A percentile compares a stretch with the other conserved stretches of the same genome.
These are phyloP conservation scores for Magallana ariakensis DNA, from an alignment of 1,140 invertebrate species.

Conservation along the genomic window DNA sequence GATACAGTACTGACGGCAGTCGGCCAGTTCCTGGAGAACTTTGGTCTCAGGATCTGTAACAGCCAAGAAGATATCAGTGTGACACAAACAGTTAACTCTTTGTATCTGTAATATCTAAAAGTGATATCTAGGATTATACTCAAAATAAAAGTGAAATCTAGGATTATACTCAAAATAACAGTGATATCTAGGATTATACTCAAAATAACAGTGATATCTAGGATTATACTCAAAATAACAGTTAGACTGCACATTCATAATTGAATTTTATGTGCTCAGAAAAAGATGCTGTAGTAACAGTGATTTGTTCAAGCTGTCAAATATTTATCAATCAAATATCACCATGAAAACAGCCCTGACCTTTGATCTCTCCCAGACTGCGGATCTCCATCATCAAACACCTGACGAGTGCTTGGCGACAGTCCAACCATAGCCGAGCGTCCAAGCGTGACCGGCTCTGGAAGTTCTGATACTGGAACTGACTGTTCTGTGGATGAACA, in stretches of 20 bases:
- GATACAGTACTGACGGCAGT: conserved; percentile 75
- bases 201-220: too few species aligned
- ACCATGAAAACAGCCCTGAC: conserved; percentile 37
- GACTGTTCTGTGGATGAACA: conserved; percentile 69
- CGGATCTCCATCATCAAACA: conserved; percentile 73
- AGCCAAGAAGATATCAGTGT: neutral
- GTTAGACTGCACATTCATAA: too few species aligned
- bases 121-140: too few species aligned
- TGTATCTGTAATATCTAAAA: too few species aligned
- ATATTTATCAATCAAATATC: too few species aligned
- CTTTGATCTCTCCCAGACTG: conserved; percentile 78
- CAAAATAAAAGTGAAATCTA: too few species aligned
- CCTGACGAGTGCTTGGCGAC: conserved; percentile 71
- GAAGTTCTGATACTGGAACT: conserved; percentile 77
- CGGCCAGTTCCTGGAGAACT: conserved; percentile 74
- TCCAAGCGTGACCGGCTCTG: conserved; percentile 76
- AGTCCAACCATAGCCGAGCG: conserved; percentile 75
- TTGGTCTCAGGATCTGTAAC: conserved; percentile 63
- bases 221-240: too few species aligned
- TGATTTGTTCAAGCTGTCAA: too few species aligned
- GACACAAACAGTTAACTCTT: too few species aligned
- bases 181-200: too few species aligned
- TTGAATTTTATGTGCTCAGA: too few species aligned
- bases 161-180: too few species aligned
- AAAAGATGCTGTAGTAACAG: neutral